Percentiles rank a stretch among this genome's conserved stretches.
phyloP scores from a whole-genome alignment of 1,140 invertebrate genomes.

The Lordiphosa collinella region DNA sequence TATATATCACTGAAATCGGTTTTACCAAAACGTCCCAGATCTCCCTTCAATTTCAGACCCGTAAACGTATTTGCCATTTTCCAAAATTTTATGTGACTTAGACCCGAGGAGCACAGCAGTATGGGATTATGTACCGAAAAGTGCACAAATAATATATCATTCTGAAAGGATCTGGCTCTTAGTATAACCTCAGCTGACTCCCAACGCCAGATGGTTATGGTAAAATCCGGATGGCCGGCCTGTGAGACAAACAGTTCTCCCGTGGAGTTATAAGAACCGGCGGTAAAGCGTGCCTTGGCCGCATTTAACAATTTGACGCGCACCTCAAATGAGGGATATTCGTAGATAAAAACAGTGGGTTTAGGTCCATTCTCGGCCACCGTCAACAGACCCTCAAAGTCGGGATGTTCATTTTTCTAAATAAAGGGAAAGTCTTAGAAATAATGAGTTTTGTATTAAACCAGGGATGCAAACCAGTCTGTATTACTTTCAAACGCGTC shows the following conservation, averaged over 20 bases:
- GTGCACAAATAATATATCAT: conserved; percentile 87
- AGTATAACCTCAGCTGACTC: conserved; percentile 86
- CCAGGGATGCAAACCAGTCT: no score
- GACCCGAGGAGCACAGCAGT: conserved; percentile 87
- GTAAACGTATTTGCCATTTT: conserved; percentile 95
- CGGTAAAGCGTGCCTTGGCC: conserved; percentile 86
- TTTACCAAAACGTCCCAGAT: conserved; percentile 92
- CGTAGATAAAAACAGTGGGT: conserved; percentile 90
- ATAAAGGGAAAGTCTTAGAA: conserved; percentile 1
- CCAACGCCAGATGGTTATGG: conserved; percentile 94
- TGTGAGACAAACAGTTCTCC: conserved; percentile 90
- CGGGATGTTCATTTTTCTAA: conserved; percentile 86
- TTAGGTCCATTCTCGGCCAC: conserved; percentile 91
- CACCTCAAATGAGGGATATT: conserved; percentile 88
- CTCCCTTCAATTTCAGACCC: conserved; percentile 92
- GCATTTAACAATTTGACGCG: conserved; percentile 87
- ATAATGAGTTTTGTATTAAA: neutral
- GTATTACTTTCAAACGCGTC: no score
- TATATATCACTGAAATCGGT: conserved; percentile 94
- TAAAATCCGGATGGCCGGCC: conserved; percentile 91
- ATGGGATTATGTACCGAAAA: conserved; percentile 90
- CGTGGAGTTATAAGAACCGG: conserved; percentile 89
- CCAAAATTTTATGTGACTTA: conserved; percentile 94
- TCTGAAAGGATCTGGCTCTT: conserved; percentile 88
- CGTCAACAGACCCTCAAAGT: conserved; percentile 85